phyloP scores from a whole-genome alignment of 1,140 invertebrate genomes.

The Trialeurodes vaporariorum region DNA sequence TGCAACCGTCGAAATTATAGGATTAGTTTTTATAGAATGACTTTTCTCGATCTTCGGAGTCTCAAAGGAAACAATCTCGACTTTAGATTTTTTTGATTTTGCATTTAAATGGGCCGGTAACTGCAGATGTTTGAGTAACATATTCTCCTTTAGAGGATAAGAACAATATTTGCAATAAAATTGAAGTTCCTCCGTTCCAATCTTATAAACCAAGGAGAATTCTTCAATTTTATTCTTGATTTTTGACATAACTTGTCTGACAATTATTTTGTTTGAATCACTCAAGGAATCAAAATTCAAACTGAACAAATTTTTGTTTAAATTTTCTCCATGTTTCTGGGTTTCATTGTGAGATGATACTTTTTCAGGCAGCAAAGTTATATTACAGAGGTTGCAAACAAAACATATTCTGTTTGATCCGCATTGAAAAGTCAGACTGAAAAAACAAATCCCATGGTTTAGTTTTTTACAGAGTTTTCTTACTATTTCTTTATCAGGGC shows the following conservation, averaged over 20 bases:
- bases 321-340: neutral
- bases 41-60: no score
- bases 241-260: neutral
- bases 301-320: neutral
- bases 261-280: neutral
- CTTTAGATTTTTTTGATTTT: no score
- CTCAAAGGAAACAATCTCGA: no score
- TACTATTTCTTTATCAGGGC: neutral
- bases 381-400: neutral
- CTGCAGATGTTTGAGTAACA: neutral
- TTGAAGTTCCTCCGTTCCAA: neutral
- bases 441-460: neutral
- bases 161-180: neutral
- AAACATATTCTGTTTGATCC: neutral
- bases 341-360: neutral
- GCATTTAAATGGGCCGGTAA: neutral
- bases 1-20: no score
- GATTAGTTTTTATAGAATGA: no score
- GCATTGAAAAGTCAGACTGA: neutral
- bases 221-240: neutral
- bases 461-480: neutral
- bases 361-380: neutral
- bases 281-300: neutral
- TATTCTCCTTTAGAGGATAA: neutral
- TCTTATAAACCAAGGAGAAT: neutral